Evolutionary conservation across 1,140 invertebrate species (phyloP).

Genomic region (Drosophila rufa): DNA sequence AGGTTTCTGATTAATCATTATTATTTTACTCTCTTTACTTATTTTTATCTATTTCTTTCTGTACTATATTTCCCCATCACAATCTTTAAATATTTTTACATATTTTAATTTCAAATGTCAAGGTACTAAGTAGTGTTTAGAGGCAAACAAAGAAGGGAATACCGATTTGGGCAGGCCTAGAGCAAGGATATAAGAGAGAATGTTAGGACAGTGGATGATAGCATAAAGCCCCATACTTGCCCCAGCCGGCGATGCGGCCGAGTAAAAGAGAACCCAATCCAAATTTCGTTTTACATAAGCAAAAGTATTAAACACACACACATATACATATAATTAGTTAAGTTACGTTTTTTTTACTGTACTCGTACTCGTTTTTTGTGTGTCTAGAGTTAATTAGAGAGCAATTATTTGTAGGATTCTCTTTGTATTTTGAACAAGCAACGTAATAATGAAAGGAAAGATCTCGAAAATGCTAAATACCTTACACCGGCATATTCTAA

Average conservation of each 20-base stretch:
- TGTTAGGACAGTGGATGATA: slow-evolving; percentile 1
- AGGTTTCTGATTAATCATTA: not conserved
- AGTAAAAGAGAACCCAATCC: slow-evolving; percentile 5
- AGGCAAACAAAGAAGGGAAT: not conserved
- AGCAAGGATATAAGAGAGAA: slow-evolving; percentile 8
- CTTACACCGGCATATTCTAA: slow-evolving; percentile 10
- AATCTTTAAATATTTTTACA: not conserved
- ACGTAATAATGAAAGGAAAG: slow-evolving; percentile 53
- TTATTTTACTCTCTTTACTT: not conserved
- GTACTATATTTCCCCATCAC: slow-evolving; percentile 11
- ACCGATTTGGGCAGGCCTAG: slow-evolving; percentile 21
- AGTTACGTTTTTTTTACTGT: slow-evolving; percentile 37
- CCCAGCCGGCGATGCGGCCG: slow-evolving; percentile 10
- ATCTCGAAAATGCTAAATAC: slow-evolving; percentile 66
- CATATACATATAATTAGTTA: slow-evolving; percentile 35
- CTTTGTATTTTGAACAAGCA: slow-evolving; percentile 51
- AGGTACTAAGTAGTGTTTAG: slow-evolving; percentile 4
- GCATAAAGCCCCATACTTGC: slow-evolving; percentile 34
- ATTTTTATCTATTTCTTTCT: not conserved
- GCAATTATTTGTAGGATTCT: slow-evolving; percentile 48
- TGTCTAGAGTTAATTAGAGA: slow-evolving; percentile 20
- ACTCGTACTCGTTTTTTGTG: slow-evolving; percentile 40
- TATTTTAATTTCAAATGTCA: not conserved
- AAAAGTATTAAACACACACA: slow-evolving; percentile 46
- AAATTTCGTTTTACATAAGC: slow-evolving; percentile 39